These are phyloP conservation scores for Odontamblyopus lacepedii DNA, from an alignment of 2,797 vertebrate genomes.

Conservation along the genomic window DNA sequence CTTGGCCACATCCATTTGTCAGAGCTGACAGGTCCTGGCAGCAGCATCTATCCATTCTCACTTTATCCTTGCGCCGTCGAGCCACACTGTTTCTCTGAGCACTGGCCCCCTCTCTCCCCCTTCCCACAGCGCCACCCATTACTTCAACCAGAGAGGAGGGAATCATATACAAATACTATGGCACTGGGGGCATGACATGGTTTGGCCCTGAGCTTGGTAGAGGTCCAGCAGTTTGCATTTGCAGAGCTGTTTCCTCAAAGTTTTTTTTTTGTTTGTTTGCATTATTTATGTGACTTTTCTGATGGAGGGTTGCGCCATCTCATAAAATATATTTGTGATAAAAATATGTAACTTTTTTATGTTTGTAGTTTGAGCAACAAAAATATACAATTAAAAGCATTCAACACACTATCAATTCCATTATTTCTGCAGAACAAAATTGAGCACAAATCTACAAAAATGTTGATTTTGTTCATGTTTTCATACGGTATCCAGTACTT, in stretches of 20 bases:
- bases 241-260: background rate
- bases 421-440: too few species aligned
- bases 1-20: constrained; percentile 76
- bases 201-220: constrained; percentile 14
- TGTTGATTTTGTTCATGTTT: too few species aligned
- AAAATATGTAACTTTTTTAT: too few species aligned
- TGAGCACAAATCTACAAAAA: too few species aligned
- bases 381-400: too few species aligned
- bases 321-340: too few species aligned
- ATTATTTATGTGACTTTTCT: background rate
- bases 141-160: constrained; percentile 33
- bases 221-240: background rate
- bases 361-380: too few species aligned
- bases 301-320: background rate
- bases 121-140: constrained; percentile 14
- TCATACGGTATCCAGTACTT: too few species aligned
- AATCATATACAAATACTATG: constrained; percentile 23
- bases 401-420: too few species aligned
- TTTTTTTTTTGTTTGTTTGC: background rate
- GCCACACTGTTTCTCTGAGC: constrained; percentile 52
- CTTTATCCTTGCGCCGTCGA: constrained; percentile 59
- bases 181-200: constrained; percentile 36
- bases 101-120: constrained; percentile 13
- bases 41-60: constrained; percentile 70
- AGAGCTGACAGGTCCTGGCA: constrained; percentile 71